Base-by-base conservation (phyloP, 2,113 vertebrate genomes). In the Eurystomus gularis region DNA sequence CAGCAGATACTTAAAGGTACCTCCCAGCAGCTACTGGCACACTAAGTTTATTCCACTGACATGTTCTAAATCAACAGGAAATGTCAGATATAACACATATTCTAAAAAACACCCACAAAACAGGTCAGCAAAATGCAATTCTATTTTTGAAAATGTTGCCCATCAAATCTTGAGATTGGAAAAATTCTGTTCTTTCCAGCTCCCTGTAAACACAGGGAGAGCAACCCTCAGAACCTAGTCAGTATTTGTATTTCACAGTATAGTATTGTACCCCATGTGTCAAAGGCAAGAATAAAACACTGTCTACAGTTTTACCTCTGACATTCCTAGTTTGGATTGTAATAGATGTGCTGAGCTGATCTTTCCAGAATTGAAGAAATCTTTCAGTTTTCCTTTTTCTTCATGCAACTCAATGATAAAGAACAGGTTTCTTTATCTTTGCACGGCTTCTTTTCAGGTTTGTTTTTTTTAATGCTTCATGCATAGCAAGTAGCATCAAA, bases 221-320 rank as follows among this genome's bases (percentile, higher is more conserved):
- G 52, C 55, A 93, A 42, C 20, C 10, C 55, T 78, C 16, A 90
- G 39, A 91, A 79, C 15, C 26, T 49, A 1, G 2, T 60, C 73
- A 69, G 24, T 9, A 84, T 77, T 93, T 70, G n/a, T 61, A 70
- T 77, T 88, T 83, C 18, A 44, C 18, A 35, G n/a, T 77, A 35
- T 29, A 71, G 16, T 51, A 44, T 62, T 83, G 23, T 44, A 52
- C 49, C 21, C 86, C 19, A 39, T 72, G 37, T 72, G 42, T 86
- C 79, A 95, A 88, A 84, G 39, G 51, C 42, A 92, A 90, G 60
- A 73, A 90, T 73, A 94, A 94, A 83, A 90, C 82, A 40, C 33
- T 55, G 11, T 48, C 78, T 70, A n/a, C 85, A 77, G 23, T 88
- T 82, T 88, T 78, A 77, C 13, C 60, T 86, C 79, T 88, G 88